Conservation (phyloP, 2,888 invertebrate species). For the Alloplasta piceator region DNA sequence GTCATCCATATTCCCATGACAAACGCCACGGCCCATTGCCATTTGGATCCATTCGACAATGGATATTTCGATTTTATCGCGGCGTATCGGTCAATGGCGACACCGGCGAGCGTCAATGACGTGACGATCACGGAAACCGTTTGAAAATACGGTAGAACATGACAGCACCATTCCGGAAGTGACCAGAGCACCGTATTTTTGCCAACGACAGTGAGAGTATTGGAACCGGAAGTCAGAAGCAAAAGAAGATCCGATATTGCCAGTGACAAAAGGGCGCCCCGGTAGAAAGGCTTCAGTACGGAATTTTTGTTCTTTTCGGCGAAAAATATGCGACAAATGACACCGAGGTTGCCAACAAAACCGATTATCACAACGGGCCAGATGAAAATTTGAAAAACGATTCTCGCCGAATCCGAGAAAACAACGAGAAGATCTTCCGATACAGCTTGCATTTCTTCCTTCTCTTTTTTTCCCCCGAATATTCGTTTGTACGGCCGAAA, state of each 20-base stretch:
- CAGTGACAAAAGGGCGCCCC: constrained; percentile 69
- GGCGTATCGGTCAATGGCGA: constrained; percentile 85
- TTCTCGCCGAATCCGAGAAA: constrained; percentile 58
- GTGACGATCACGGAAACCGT: constrained; percentile 84
- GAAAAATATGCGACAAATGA: constrained; percentile 68
- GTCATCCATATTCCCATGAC: constrained; percentile 70
- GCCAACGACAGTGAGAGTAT: constrained; percentile 64
- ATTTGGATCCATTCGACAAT: constrained; percentile 61
- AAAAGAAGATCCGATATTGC: constrained; percentile 71
- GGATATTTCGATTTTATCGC: constrained; percentile 71
- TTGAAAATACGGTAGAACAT: constrained; percentile 84
- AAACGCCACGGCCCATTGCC: constrained; percentile 67
- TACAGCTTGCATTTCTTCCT: constrained; percentile 19
- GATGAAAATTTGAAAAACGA: constrained; percentile 68
- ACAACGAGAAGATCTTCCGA: constrained; percentile 54
- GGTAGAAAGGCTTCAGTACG: constrained; percentile 70
- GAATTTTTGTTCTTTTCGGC: constrained; percentile 54
- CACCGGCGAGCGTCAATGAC: constrained; percentile 84
- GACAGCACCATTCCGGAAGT: constrained; percentile 79
- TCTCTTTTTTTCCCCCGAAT: neutral
- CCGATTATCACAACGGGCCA: constrained; percentile 73
- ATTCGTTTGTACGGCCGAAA: neutral
- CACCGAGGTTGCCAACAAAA: constrained; percentile 68
- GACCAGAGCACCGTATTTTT: constrained; percentile 67
- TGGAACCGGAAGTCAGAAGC: constrained; percentile 68